These are phyloP conservation scores for Cephalopachus bancanus DNA, from an alignment of 2,797 vertebrate genomes.

Conservation along the genomic window DNA sequence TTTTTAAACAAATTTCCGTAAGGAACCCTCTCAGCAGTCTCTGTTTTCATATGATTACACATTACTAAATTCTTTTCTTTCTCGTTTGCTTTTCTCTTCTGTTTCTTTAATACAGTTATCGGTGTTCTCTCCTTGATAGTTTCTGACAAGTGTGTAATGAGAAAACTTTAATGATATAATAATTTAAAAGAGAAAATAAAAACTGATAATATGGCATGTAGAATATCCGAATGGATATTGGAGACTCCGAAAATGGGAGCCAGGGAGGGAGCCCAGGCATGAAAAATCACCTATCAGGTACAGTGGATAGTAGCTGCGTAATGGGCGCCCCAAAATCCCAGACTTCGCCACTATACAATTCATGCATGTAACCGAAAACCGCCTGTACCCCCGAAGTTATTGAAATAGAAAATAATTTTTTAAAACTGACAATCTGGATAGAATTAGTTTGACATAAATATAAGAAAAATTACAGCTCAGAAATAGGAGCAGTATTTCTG, in stretches of 20 bases:
- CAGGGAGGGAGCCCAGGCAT: no score
- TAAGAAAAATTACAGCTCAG: not conserved
- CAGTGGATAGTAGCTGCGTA: no score
- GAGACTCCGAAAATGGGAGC: no score
- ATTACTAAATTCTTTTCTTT: not conserved
- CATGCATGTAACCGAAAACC: no score
- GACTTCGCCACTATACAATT: no score
- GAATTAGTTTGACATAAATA: conserved; percentile 51
- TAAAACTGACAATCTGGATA: not conserved
- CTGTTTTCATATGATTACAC: not conserved
- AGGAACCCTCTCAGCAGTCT: not conserved
- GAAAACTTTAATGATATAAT: conserved; percentile 6
- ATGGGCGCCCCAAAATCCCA: no score
- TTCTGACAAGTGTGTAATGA: conserved; percentile 67
- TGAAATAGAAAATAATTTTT: not conserved
- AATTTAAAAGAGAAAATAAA: conserved; percentile 55
- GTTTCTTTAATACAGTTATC: conserved; percentile 30
- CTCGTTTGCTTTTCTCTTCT: not conserved
- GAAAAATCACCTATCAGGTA: no score
- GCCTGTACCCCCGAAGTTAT: no score
- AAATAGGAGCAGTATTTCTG: conserved; percentile 30
- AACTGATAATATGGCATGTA: not conserved
- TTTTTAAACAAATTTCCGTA: conserved; percentile 24
- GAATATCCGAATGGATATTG: no score
- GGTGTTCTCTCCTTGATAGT: conserved; percentile 16